phyloP scores from a whole-genome alignment of 2,888 invertebrate species.

The Taphrorychus bicolor region DNA sequence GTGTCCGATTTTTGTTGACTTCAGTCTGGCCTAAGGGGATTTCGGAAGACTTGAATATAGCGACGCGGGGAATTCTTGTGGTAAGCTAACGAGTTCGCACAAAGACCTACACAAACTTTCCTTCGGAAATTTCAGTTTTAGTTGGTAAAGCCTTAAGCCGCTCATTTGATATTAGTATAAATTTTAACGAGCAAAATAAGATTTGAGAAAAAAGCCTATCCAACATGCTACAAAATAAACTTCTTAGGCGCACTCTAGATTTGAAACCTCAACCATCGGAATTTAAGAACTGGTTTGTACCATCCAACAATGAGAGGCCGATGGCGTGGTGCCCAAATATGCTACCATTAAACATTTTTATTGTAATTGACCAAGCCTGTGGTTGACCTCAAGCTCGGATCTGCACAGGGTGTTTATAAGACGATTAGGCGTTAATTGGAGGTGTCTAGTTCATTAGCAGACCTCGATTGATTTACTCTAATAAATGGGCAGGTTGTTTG shows the following conservation, averaged over 20 bases:
- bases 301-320: conserved; percentile 32
- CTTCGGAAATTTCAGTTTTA: not conserved
- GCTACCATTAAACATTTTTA: conserved; percentile 40
- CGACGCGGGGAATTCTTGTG: conserved; percentile 35
- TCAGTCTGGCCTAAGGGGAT: conserved; percentile 41
- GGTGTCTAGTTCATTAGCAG: conserved; percentile 7
- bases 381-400: conserved; percentile 32
- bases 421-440: conserved; percentile 10
- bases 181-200: too few relatives aligned
- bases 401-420: conserved; percentile 8
- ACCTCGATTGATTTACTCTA: conserved; percentile 14
- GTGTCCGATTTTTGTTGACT: conserved; percentile 42
- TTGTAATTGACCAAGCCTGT: conserved; percentile 26
- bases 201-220: too few relatives aligned
- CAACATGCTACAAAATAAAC: too few relatives aligned
- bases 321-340: conserved; percentile 36
- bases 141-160: too few relatives aligned
- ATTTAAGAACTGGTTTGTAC: conserved; percentile 35
- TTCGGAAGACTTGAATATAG: conserved; percentile 33
- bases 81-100: conserved; percentile 30
- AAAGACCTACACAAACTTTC: not conserved
- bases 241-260: too few relatives aligned
- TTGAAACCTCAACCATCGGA: conserved; percentile 9
- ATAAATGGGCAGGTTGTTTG: conserved; percentile 1
- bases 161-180: too few relatives aligned